A percentile compares a stretch with the other conserved stretches of the same genome.
Evolutionary conservation across 2,113 vertebrate species (phyloP).

Genomic region (Nansenia antarctica): DNA sequence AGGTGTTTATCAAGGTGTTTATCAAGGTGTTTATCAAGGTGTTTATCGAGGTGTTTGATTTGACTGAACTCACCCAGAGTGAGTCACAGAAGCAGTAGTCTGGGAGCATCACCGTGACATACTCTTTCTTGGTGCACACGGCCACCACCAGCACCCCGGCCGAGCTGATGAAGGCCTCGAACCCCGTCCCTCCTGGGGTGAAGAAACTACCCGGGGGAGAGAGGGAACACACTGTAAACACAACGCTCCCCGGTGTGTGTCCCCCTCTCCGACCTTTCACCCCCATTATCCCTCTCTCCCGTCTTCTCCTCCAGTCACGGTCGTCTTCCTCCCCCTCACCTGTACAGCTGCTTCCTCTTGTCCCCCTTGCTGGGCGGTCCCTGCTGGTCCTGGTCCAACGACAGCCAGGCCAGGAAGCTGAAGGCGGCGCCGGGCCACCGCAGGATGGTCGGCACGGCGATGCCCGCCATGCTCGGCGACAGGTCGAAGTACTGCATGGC

Average conservation of each 20-base stretch:
- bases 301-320: neutral
- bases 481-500: conserved; percentile 96
- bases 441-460: conserved; percentile 87
- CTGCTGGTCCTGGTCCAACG: conserved; percentile 90
- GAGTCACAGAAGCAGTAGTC: conserved; percentile 98
- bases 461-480: conserved; percentile 92
- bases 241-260: neutral
- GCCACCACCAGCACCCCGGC: conserved; percentile 90
- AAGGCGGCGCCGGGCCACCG: conserved; percentile 94
- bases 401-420: conserved; percentile 93
- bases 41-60: too few species aligned
- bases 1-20: too few species aligned
- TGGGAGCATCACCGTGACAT: conserved; percentile 92
- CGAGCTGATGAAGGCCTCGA: conserved; percentile 93
- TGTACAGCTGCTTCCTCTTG: conserved; percentile 97
- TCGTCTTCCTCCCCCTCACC: conserved; percentile 76
- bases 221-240: neutral
- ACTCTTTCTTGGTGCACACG: conserved; percentile 96
- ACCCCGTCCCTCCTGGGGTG: conserved; percentile 89
- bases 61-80: conserved; percentile 92
- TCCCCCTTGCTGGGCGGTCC: conserved; percentile 78
- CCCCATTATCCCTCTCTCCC: too few species aligned
- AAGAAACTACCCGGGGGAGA: conserved; percentile 82
- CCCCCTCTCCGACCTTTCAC: neutral
- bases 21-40: too few species aligned